Base-by-base conservation (phyloP, 37 sponge, comb jelly and placozoan species). In the Dysidea cf. avara region DNA sequence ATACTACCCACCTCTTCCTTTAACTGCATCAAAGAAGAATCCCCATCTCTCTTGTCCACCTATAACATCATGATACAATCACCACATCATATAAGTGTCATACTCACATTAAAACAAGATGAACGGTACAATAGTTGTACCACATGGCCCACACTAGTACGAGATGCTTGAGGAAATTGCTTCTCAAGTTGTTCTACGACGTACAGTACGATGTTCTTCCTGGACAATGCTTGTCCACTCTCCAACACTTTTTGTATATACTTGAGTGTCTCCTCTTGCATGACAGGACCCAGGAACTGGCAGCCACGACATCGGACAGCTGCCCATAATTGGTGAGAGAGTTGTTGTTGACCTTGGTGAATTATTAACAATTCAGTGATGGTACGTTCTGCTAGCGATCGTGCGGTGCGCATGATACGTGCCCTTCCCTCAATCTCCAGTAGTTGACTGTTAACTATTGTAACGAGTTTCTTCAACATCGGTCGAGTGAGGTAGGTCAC, bases 121-220 rank as follows among this genome's bases (percentile, higher is more conserved):
- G 98, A 94, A 3, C 98, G 68, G 40, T 94, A 97, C 21, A 97
- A 81, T 28, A 97, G 80, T 83, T 97, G 98, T 3, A 97, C 98
- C n/a, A 97, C 98, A 76, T 97, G 98, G 26, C 98, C 98, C 36
- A 97, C 89, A 72, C 80, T 88, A 38, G 98, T 97, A 76, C 90
- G 93, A 63, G 91, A 90, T 30, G 95, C 98, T 66, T 81, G 77
- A 0, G 81, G 92, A 55, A 84, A 97, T 6, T 55, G 71, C 61
- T 80, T 86, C 60, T 75, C 69, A 24, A 87, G 79, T 70, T 83
- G 88, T 63, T 84, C 83, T 5, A 94, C 89, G 12, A 97, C 98
- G 49, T 84, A 93, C 40, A 88, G 36, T 4, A 97, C 94, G 31
- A 97, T 88, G 48, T 68, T 87, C 71, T 90, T 97, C 39, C 98